Evolutionary conservation across 1,140 invertebrate genomes (phyloP).

Genomic region (Panulirus ornatus): DNA sequence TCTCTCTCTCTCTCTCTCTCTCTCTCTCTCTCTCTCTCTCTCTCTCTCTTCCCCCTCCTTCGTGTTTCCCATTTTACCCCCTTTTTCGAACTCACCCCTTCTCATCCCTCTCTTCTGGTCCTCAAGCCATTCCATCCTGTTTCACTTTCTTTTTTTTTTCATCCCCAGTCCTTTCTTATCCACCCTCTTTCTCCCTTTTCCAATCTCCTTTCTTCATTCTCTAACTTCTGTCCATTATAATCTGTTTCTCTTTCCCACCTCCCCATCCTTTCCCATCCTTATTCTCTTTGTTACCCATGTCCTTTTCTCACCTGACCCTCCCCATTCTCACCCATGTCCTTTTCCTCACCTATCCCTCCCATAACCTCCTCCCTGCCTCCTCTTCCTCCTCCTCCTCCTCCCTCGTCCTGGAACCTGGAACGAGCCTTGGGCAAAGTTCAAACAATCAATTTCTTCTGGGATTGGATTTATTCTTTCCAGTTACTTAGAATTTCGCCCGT

Average conservation of each 20-base stretch:
- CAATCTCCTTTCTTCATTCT: too few relatives aligned
- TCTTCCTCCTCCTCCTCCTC: neutral
- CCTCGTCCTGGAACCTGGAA: neutral
- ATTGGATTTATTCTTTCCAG: constrained; percentile 12
- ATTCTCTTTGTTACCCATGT: neutral
- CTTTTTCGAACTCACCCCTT: neutral
- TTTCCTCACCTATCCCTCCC: neutral
- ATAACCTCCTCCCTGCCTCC: neutral
- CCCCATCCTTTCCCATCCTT: neutral
- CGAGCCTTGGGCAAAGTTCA: neutral
- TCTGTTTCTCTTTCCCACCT: too few relatives aligned
- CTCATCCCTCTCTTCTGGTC: neutral
- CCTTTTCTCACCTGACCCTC: neutral
- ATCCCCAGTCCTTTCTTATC: neutral
- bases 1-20: too few relatives aligned
- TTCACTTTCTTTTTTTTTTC: too few relatives aligned
- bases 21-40: neutral
- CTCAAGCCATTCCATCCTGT: too few relatives aligned
- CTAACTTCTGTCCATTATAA: too few relatives aligned
- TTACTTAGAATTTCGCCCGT: neutral
- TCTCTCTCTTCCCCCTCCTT: neutral
- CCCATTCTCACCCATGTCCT: neutral
- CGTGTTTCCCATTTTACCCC: too few relatives aligned
- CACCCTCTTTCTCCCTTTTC: neutral
- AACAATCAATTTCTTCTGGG: neutral